phyloP scores from a whole-genome alignment of 2,113 vertebrate species.

The Paracanthobrama guichenoti region DNA sequence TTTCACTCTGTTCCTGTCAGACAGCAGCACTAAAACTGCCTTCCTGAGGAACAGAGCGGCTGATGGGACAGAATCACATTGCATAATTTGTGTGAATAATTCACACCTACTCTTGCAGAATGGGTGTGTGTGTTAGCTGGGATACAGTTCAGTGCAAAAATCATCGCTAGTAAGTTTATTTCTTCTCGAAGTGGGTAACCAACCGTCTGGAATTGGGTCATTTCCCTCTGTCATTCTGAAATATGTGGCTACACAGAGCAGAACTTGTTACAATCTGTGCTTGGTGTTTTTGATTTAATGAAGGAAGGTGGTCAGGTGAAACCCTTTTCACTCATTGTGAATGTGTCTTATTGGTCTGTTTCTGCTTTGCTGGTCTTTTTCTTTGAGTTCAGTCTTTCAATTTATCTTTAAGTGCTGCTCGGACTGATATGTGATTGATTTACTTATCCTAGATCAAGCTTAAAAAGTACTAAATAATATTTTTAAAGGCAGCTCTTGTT shows the following conservation, averaged over 20 bases:
- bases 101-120: neutral
- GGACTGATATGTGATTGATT: neutral
- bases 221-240: neutral
- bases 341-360: neutral
- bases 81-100: constrained; percentile 33
- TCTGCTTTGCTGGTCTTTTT: neutral
- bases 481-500: neutral
- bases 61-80: constrained; percentile 22
- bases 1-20: neutral
- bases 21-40: neutral
- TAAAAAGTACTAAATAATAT: neutral
- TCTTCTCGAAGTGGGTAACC: neutral
- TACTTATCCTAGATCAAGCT: neutral
- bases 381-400: neutral
- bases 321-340: neutral
- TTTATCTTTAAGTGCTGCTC: neutral
- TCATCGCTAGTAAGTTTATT: neutral
- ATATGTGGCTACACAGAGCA: neutral
- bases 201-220: neutral
- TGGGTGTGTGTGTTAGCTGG: neutral
- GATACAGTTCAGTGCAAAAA: neutral
- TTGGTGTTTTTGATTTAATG: neutral
- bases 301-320: neutral
- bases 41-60: neutral
- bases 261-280: neutral